These are phyloP conservation scores for Morpho helenor DNA, from an alignment of 2,888 invertebrate species.

Conservation along the genomic window DNA sequence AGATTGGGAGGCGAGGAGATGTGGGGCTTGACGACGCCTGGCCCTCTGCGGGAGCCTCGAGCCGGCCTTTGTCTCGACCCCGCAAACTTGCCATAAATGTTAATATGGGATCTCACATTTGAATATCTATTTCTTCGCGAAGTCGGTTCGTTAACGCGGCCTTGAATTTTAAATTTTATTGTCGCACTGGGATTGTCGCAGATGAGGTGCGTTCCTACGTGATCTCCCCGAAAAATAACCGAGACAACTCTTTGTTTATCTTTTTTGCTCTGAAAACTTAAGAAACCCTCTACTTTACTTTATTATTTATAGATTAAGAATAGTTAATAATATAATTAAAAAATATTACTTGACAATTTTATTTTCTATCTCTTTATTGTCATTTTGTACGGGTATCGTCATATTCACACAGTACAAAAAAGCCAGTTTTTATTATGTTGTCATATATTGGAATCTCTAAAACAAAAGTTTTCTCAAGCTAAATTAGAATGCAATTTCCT, in stretches of 20 bases:
- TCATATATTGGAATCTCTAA: not conserved
- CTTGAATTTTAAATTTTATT: constrained; percentile 80
- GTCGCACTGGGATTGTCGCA: constrained; percentile 66
- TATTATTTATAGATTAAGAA: constrained; percentile 9
- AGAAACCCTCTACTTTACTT: constrained; percentile 19
- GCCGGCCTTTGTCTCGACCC: constrained; percentile 71
- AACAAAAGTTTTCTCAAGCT: constrained; percentile 6
- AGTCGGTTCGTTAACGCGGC: constrained; percentile 79
- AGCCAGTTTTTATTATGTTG: too few relatives aligned
- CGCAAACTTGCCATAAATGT: constrained; percentile 80
- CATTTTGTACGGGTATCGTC: too few relatives aligned
- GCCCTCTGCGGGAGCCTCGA: constrained; percentile 42
- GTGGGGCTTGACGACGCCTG: constrained; percentile 17
- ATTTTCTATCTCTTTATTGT: too few relatives aligned
- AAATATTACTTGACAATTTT: too few relatives aligned
- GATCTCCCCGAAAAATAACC: constrained; percentile 71
- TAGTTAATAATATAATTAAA: too few relatives aligned
- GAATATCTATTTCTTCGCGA: constrained; percentile 79
- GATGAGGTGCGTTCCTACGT: constrained; percentile 78
- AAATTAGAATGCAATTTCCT: constrained; percentile 11
- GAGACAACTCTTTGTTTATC: constrained; percentile 63
- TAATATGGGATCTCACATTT: constrained; percentile 79
- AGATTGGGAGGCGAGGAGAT: constrained; percentile 24
- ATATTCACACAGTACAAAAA: too few relatives aligned
- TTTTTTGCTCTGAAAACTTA: constrained; percentile 42